Base-by-base conservation (phyloP, 2,797 vertebrate species). In the Podarcis lilfordi region DNA sequence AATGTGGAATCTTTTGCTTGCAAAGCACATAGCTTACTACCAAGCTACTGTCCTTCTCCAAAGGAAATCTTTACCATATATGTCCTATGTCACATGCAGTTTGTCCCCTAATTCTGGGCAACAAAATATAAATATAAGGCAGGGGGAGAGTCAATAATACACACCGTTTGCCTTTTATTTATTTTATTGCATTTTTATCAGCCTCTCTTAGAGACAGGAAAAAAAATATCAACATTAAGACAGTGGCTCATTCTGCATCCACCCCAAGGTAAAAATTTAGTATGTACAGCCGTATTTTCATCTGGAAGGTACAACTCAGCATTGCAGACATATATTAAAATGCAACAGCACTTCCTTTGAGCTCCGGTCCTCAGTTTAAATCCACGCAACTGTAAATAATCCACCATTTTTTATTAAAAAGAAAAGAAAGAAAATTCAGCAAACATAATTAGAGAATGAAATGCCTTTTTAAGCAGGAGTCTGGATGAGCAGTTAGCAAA, bases 301-400 rank as follows among this genome's bases (percentile, higher is more conserved):
- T 74, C 17, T 6, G 74, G 64, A 83, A 83, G 75, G 29, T 45
- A 8, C 45, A 82, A 74, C 37, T 82, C 85, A 15, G 84, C 66
- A 66, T 50, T 86, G 80, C 66, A 79, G 84, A 29, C 64, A 25
- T 86, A 79, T 35, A 86, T 86, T 86, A 83, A 83, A 83, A 89
- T 83, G 85, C 85, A 35, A 17, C 66, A 64, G 55, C 50, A 55
- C 66, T 72, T 78, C 32, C 15, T 37, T 68, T 40, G 23, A n/a
- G 76, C 23, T 83, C 37, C 7, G 15, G 32, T n/a, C 29, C 80
- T 37, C 37, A 72, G 11, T 83, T 83, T 86, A 79, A 64, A 79
- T 77, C 21, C 75, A 74, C n/a, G 4, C 80, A 25, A 11, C 80
- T 83, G 89, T 89, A 86, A 83, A 89, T 86, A 89, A 86, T 71